These are phyloP conservation scores for Crax fasciolata DNA, from an alignment of 2,797 vertebrate species.

Conservation along the genomic window DNA sequence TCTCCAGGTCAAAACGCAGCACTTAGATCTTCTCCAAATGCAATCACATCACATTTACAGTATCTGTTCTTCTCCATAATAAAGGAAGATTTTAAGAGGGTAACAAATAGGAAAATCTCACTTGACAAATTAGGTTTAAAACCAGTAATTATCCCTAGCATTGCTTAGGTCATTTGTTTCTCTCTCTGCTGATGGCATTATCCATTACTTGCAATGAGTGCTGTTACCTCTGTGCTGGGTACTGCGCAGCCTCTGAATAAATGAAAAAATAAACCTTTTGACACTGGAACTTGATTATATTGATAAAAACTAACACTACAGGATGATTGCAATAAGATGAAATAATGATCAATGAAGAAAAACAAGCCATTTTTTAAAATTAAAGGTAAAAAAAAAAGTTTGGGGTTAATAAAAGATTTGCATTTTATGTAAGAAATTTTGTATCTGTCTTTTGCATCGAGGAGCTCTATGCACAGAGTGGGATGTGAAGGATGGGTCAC, in stretches of 20 bases:
- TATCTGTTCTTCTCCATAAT: background rate
- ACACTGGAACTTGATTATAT: background rate
- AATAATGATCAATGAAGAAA: background rate
- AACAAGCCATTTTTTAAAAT: background rate
- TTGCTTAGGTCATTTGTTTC: background rate
- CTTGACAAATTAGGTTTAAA: conserved; percentile 1
- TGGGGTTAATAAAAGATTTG: background rate
- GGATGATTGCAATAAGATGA: background rate
- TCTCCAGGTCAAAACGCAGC: background rate
- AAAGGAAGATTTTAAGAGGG: background rate
- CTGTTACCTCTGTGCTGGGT: background rate
- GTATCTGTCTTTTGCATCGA: background rate
- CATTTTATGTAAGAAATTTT: background rate
- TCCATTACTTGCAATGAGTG: background rate
- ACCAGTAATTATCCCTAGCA: background rate
- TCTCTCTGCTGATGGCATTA: background rate
- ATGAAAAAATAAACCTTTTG: background rate
- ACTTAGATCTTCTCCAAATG: background rate
- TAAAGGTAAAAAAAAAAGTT: background rate
- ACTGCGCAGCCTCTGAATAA: rapidly evolving
- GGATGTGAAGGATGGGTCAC: background rate
- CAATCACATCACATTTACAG: background rate
- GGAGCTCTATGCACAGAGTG: background rate
- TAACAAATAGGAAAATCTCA: background rate
- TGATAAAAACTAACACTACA: background rate